Conservation (phyloP, 2,888 invertebrate genomes). For the Phengaris arion region DNA sequence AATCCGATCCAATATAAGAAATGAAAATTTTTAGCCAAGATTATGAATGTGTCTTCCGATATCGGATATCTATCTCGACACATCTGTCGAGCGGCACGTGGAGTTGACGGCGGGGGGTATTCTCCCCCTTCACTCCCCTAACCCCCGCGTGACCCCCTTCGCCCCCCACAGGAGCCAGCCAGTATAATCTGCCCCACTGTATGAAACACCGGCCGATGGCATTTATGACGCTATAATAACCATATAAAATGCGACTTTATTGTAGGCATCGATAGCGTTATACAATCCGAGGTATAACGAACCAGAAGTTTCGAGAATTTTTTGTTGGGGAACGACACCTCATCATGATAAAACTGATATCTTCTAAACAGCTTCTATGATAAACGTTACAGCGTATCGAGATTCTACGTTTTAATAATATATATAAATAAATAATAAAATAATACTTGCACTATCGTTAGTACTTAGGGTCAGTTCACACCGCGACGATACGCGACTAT, state of each 20-base stretch:
- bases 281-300: slow-evolving; percentile 58
- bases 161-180: slow-evolving; percentile 58
- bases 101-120: slow-evolving; percentile 67
- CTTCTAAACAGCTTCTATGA: not conserved
- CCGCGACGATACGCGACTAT: no score
- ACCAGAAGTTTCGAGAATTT: slow-evolving; percentile 45
- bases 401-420: not conserved
- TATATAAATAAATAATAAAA: no score
- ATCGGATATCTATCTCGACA: slow-evolving; percentile 75
- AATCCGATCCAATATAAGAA: slow-evolving; percentile 73
- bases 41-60: slow-evolving; percentile 78
- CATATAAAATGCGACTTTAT: slow-evolving; percentile 79
- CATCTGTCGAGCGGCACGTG: slow-evolving; percentile 76
- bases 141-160: slow-evolving; percentile 31
- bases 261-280: slow-evolving; percentile 77
- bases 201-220: slow-evolving; percentile 78
- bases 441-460: no score
- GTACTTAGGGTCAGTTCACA: no score
- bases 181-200: slow-evolving; percentile 76
- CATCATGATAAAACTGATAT: not conserved
- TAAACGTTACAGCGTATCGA: not conserved
- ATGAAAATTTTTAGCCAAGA: slow-evolving; percentile 69
- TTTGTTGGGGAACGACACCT: not conserved
- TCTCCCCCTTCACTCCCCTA: slow-evolving; percentile 41
- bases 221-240: slow-evolving; percentile 79